These are phyloP conservation scores for Clamator glandarius DNA, from an alignment of 2,797 vertebrate species.

Conservation along the genomic window DNA sequence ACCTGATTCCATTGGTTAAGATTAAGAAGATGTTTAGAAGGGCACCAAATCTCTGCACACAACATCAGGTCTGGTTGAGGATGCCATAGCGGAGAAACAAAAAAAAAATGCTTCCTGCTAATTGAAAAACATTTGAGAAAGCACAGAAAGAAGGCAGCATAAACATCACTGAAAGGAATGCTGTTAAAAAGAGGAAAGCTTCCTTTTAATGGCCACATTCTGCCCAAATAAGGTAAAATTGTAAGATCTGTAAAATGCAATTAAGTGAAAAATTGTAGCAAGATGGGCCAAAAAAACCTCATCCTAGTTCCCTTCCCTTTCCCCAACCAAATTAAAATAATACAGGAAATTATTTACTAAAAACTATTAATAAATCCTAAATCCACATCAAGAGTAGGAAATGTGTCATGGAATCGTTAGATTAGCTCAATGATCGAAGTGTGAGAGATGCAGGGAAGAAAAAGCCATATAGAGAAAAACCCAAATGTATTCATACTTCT, in stretches of 20 bases:
- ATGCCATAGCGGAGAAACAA: background rate
- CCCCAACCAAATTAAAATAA: background rate
- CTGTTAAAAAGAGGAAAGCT: background rate
- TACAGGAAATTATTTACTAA: background rate
- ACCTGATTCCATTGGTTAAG: no score
- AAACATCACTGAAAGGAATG: background rate
- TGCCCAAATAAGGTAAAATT: background rate
- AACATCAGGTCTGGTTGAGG: background rate
- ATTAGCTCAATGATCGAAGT: background rate
- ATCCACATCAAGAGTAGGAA: background rate
- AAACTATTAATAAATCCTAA: background rate
- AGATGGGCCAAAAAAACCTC: background rate
- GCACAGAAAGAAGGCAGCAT: background rate
- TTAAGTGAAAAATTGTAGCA: background rate
- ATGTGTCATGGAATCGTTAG: background rate
- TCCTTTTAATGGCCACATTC: background rate
- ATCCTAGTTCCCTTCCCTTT: accelerated
- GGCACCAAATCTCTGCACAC: background rate
- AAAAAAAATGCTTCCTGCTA: background rate
- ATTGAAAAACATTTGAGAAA: background rate
- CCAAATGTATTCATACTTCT: background rate
- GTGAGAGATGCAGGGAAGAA: background rate
- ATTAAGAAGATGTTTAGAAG: background rate
- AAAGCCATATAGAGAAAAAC: background rate
- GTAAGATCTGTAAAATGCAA: background rate